These are phyloP conservation scores for Solen grandis DNA, from an alignment of 1,140 invertebrate genomes.

Conservation along the genomic window DNA sequence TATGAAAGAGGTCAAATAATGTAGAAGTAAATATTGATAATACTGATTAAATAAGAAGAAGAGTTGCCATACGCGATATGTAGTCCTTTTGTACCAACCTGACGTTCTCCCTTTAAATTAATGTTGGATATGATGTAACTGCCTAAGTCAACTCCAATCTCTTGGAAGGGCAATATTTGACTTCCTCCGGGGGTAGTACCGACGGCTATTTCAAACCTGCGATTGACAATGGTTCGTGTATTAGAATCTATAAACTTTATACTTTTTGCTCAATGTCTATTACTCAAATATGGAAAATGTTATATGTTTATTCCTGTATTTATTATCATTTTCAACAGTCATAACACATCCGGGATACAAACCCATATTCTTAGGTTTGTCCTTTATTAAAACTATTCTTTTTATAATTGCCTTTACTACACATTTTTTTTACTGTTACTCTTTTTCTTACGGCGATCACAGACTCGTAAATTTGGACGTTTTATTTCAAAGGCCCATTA, in stretches of 20 bases:
- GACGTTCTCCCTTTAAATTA: slow-evolving; percentile 33
- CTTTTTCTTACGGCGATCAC: too few relatives aligned
- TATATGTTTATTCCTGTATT: neutral
- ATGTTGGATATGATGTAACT: slow-evolving; percentile 43
- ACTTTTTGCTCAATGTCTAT: too few relatives aligned
- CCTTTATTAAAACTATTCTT: too few relatives aligned
- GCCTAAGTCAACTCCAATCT: slow-evolving; percentile 1
- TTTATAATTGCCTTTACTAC: too few relatives aligned
- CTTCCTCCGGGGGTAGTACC: slow-evolving; percentile 55
- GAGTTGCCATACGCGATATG: neutral
- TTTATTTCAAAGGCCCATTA: too few relatives aligned
- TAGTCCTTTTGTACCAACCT: slow-evolving; percentile 32
- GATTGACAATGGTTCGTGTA: too few relatives aligned
- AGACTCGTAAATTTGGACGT: too few relatives aligned
- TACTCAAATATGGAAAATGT: neutral
- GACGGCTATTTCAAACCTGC: slow-evolving; percentile 53
- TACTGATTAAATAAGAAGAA: neutral
- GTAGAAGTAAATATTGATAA: neutral
- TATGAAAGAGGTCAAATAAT: neutral
- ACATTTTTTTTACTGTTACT: too few relatives aligned
- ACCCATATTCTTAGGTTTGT: too few relatives aligned
- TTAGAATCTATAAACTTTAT: too few relatives aligned
- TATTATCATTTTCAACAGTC: neutral
- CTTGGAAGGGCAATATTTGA: slow-evolving; percentile 44
- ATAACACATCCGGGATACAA: neutral